Percentiles rank a stretch among this genome's conserved stretches.
Evolutionary conservation across 35 echinoderm and acorn worm species (phyloP).

Genomic region (Apostichopus japonicus): DNA sequence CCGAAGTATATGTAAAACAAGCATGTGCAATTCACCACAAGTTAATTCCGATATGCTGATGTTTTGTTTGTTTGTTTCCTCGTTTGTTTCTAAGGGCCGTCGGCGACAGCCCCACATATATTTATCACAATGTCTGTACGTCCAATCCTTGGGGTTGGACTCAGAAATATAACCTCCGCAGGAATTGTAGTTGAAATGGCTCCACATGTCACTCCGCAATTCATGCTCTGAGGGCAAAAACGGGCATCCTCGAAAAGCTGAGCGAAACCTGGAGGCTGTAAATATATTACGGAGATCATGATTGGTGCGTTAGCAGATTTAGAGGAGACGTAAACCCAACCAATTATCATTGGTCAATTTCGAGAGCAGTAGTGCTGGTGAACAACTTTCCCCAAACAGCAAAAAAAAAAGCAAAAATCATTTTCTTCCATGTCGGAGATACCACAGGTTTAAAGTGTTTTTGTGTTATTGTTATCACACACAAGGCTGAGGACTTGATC

Average conservation of each 20-base stretch:
- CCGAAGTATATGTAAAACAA: not conserved
- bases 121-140: not conserved
- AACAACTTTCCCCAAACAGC: not conserved
- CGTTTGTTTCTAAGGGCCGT: no score
- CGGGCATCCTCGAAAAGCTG: not conserved
- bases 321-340: not conserved
- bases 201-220: not conserved
- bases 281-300: not conserved
- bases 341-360: not conserved
- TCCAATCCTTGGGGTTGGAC: not conserved
- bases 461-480: no score
- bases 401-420: no score
- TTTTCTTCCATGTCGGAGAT: no score
- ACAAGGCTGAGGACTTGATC: no score
- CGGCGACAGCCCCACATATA: constrained; percentile 4
- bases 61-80: not conserved
- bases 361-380: not conserved
- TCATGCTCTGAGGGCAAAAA: not conserved
- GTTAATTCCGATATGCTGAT: no score
- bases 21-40: no score
- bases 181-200: not conserved
- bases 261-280: not conserved
- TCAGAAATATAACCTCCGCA: constrained; percentile 3
- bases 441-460: no score
- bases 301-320: not conserved